A percentile compares a stretch with the other conserved stretches of the same genome.
Evolutionary conservation across 64 coral and sea anemone genomes (phyloP).

Genomic region (Stichodactyla helianthus): DNA sequence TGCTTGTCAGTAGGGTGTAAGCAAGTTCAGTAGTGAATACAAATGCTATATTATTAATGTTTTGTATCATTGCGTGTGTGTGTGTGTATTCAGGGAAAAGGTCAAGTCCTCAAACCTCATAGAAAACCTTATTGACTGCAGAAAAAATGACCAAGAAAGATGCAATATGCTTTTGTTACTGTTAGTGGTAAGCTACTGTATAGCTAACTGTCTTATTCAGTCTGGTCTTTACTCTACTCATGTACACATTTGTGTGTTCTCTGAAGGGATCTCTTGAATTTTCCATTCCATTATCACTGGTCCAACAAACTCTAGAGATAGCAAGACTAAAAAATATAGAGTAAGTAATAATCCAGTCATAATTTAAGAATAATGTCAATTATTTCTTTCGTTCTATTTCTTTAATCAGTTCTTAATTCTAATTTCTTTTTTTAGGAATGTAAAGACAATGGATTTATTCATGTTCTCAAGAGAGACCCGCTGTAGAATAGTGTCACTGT

Average conservation of each 20-base stretch:
- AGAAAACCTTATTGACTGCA: slow-evolving; percentile 67
- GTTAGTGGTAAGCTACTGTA: slow-evolving; percentile 65
- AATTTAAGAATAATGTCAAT: too few species aligned
- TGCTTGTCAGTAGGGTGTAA: neutral
- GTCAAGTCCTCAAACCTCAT: slow-evolving; percentile 53
- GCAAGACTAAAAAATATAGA: slow-evolving; percentile 80
- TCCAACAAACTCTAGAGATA: slow-evolving; percentile 79
- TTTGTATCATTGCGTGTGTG: neutral
- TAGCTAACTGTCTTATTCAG: too few species aligned
- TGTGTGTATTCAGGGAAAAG: slow-evolving; percentile 36
- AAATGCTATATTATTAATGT: neutral
- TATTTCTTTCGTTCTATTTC: neutral
- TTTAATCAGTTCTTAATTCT: neutral
- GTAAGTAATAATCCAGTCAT: slow-evolving; percentile 33
- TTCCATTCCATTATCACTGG: slow-evolving; percentile 59
- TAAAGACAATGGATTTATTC: slow-evolving; percentile 80
- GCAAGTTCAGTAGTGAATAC: neutral
- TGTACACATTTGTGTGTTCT: neutral
- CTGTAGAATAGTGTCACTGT: slow-evolving; percentile 64
- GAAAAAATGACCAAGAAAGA: slow-evolving; percentile 69
- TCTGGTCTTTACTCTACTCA: neutral
- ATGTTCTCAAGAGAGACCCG: slow-evolving; percentile 71
- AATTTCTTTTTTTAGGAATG: slow-evolving; percentile 30
- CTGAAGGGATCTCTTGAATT: slow-evolving; percentile 75
- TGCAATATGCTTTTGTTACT: slow-evolving; percentile 90